These are phyloP conservation scores for Alitta virens DNA, from an alignment of 2,888 invertebrate species.

Conservation along the genomic window DNA sequence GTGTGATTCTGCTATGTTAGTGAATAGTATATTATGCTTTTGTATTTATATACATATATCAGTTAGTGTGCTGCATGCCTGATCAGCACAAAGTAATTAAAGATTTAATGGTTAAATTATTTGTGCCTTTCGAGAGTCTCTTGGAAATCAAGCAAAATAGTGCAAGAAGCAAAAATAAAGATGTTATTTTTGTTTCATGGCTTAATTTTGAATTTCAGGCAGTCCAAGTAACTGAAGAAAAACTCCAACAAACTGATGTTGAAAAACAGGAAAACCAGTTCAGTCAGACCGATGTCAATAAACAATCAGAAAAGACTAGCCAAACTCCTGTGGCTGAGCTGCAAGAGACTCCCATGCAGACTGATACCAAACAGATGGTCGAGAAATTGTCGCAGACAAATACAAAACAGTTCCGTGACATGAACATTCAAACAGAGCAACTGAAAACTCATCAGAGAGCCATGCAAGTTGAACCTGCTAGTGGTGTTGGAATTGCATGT, in stretches of 20 bases:
- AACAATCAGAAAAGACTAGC: not conserved
- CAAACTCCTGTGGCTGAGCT: not conserved
- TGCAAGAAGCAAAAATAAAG: too few relatives aligned
- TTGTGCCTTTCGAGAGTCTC: too few relatives aligned
- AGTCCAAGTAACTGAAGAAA: not conserved
- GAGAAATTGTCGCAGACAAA: not conserved
- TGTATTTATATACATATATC: too few relatives aligned
- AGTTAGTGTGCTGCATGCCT: too few relatives aligned
- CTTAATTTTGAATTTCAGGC: not conserved
- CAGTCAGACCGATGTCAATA: constrained; percentile 10
- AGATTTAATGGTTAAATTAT: too few relatives aligned
- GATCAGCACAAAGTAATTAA: too few relatives aligned
- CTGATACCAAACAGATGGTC: not conserved
- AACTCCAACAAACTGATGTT: constrained; percentile 8
- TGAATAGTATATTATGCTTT: too few relatives aligned
- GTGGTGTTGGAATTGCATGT: not conserved
- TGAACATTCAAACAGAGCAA: not conserved
- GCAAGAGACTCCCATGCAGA: not conserved
- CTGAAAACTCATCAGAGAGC: not conserved
- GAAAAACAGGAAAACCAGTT: not conserved
- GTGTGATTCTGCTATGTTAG: too few relatives aligned
- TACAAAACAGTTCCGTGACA: not conserved
- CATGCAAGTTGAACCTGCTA: not conserved
- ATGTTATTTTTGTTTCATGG: too few relatives aligned
- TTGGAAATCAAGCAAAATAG: too few relatives aligned